Base-by-base conservation (phyloP, 2,797 vertebrate species). In the Squalus acanthias region DNA sequence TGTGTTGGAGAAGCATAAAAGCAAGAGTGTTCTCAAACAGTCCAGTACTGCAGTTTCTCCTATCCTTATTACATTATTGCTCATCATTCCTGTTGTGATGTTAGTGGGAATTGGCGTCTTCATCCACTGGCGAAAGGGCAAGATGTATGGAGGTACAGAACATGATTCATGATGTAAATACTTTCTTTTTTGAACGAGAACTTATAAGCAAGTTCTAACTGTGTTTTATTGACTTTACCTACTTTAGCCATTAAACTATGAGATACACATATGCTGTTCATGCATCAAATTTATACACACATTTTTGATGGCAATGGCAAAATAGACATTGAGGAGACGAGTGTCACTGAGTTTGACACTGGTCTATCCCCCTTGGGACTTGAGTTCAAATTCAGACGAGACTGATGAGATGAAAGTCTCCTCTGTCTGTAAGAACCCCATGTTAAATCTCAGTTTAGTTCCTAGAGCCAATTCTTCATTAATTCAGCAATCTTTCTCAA, bases 71-170 rank as follows among this genome's bases (percentile, higher is more conserved):
- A 99, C 98, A 96, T 98, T 98, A 87, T 98, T 99, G 96, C 98
- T 99, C 96, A 98, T 99, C 92, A 97, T 99, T 96, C 99, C 99
- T 46, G 96, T 99, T 97, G 97, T 98, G 97, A 97, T 98, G 92
- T 98, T 99, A 97, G 97, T 99, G 97, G 97, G 98, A 96, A 97
- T 99, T 95, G 98, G 98, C n/a, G 96, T 98, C 96, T 99, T 99
- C 97, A 98, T 99, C 97, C 98, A 98, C 97, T 99, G 99, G 99
- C 99, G 97, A 97, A 99, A 98, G 97, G 98, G 98, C 97, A 97
- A 98, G 98, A 98, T 96, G 97, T 99, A 98, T 98, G 97, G 98
- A 98, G 98, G 98, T 98, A 98, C 96, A 96, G 13, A 24, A 50
- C 50, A 50, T 79, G 69, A 39, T 79, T 96, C 46, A 46, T 87